Evolutionary conservation across 2,113 vertebrate genomes (phyloP), one percentile per base, ranked within the genome.

Genomic region (Saimiri boliviensis): DNA sequence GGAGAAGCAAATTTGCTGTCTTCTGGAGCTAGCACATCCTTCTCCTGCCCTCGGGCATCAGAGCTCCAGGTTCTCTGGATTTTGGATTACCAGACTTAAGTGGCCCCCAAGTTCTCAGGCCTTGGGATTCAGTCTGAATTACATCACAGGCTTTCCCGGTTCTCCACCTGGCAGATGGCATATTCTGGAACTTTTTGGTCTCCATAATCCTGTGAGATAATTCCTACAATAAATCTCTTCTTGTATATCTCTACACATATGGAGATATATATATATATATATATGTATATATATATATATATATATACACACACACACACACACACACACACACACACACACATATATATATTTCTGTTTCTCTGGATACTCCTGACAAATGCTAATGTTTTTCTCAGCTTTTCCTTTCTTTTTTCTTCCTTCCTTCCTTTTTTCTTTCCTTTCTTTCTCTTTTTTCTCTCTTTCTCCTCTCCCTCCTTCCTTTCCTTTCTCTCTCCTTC

Each of bases 401-500:
- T 88, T 91, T 96, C 49, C 74, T 35, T 10, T 25, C 58, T 63
- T 63, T 63, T 5, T 60, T 30, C 27, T 5, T 63, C 12, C 23
- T 63, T 63, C 27, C 27, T 25, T 58, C 9, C 9, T 1, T 58
- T 9, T 58, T 20, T 56, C 54, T 56, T 20, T 58, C 21, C 8
- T 58, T 23, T 25, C 8, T 56, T 21, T 56, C 2, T 56, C 21
- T 58, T 8, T 23, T 58, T 6, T 56, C 0, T 23, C 2, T 58
- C 19, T 4, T 21, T 56, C 20, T 0, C 25, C 7, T 2, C 20
- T 21, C 10, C 8, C 8, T 1, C 11, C 11, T 23, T 13, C 2
- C 58, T 21, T 60, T 5, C 58, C 58, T 60, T 1, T 21, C 6
- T 20, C 6, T 56, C 0, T 23, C 2, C 23, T 8, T 21, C 7